Evolutionary conservation across 1,140 invertebrate species (phyloP), one percentile per base, ranked within the genome.

Genomic region (Theocolax elegans): DNA sequence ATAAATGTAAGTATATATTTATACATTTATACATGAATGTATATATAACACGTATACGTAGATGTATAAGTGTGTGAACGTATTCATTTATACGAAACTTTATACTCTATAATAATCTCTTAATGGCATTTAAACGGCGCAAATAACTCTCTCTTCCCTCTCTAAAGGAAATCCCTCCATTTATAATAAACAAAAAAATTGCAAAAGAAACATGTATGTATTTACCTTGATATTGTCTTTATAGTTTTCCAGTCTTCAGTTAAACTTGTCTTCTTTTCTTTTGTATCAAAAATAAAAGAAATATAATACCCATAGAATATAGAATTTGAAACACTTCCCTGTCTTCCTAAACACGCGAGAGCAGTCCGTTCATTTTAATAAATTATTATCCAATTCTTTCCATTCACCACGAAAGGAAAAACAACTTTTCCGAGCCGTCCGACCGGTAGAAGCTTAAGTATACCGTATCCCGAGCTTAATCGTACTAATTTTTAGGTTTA

Each of bases 1-100:
- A 77, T 73, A n/a, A n/a, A n/a, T n/a, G n/a, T n/a, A n/a, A n/a
- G n/a, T n/a, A n/a, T n/a, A n/a, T n/a, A 79, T 84, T 84, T 83
- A 81, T 81, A 84, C 77, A n/a, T n/a, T n/a, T n/a, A n/a, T n/a
- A n/a, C n/a, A n/a, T n/a, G n/a, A n/a, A n/a, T n/a, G n/a, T 74
- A 77, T 72, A 72, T 73, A 75, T n/a, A n/a, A n/a, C 74, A 75
- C 65, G 71, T 54, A 74, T 58, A 72, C 49, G 48, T 17, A 64
- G 65, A 80, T 81, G 76, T 74, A 71, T 17, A 58, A 70, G 65
- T 71, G 76, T 74, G 75, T 78, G 79, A 74, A 77, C 76, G 78
- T 80, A 82, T 80, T 82, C 80, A 79, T 84, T 84, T 83, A 81
- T 81, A 84, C 77, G 75, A 82, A 80, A 80, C 78, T 83, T 83